Conservation (phyloP, 2,888 invertebrate genomes). For the Selenia dentaria region DNA sequence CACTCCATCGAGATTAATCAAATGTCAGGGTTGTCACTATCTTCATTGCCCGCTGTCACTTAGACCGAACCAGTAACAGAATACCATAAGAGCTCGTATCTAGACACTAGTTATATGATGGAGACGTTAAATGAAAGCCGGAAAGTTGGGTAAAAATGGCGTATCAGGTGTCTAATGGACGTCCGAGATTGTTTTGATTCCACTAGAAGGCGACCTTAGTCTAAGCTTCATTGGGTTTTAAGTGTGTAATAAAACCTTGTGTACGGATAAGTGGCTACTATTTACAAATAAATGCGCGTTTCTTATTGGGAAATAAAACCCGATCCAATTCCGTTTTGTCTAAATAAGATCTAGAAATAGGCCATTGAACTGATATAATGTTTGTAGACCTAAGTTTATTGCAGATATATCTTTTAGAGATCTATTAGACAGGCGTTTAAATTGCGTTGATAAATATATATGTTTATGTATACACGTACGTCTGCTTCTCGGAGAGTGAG, state of each 20-base stretch:
- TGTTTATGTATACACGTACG: no score
- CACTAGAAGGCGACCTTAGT: constrained; percentile 22
- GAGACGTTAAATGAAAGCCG: constrained; percentile 39
- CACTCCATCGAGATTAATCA: constrained; percentile 25
- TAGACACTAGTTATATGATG: constrained; percentile 34
- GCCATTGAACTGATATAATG: background rate
- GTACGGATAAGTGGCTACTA: constrained; percentile 18
- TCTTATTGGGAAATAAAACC: constrained; percentile 8
- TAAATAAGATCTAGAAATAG: background rate
- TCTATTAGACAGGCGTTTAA: no score
- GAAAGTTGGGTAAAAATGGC: constrained; percentile 36
- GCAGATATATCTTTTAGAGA: no score
- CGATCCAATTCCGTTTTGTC: constrained; percentile 2
- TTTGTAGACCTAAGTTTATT: background rate
- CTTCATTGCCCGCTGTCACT: constrained; percentile 15
- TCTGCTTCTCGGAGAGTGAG: no score
- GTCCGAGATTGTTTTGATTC: constrained; percentile 29
- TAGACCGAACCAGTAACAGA: constrained; percentile 41
- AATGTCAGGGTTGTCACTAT: constrained; percentile 18
- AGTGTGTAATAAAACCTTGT: constrained; percentile 17
- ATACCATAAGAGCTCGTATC: constrained; percentile 60
- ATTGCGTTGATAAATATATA: no score
- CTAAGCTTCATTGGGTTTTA: constrained; percentile 6
- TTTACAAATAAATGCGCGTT: constrained; percentile 5
- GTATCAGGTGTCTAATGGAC: constrained; percentile 63